Evolutionary conservation across 2,888 invertebrate species (phyloP).

Genomic region (Aproaerema taeniolella): DNA sequence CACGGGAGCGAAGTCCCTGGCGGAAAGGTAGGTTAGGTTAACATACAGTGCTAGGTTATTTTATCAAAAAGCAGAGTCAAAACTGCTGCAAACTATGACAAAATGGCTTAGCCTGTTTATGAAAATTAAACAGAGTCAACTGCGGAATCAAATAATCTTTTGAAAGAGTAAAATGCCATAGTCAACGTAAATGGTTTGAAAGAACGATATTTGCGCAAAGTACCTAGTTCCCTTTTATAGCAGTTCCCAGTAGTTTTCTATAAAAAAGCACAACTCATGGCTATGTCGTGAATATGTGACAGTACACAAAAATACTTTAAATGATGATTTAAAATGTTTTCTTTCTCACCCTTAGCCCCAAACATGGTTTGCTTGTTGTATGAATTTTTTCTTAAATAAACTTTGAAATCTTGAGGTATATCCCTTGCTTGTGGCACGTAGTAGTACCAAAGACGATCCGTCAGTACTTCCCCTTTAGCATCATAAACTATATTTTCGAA

Average conservation of each 20-base stretch:
- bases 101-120: too few species aligned
- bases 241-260: too few species aligned
- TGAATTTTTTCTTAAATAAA: conserved; percentile 75
- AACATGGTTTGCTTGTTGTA: conserved; percentile 75
- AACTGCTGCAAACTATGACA: too few species aligned
- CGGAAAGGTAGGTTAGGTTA: too few species aligned
- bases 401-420: conserved; percentile 80
- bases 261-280: not conserved
- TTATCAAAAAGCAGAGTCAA: too few species aligned
- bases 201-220: not conserved
- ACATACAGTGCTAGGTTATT: too few species aligned
- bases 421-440: conserved; percentile 80
- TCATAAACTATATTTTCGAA: conserved; percentile 79
- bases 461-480: conserved; percentile 76
- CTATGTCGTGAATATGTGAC: not conserved
- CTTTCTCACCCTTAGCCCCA: conserved; percentile 71
- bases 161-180: too few species aligned
- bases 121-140: too few species aligned
- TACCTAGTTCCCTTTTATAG: not conserved
- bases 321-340: too few species aligned
- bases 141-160: too few species aligned
- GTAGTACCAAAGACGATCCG: conserved; percentile 83
- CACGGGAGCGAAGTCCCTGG: too few species aligned
- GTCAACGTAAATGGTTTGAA: too few species aligned
- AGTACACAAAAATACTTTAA: conserved; percentile 31